phyloP scores from a whole-genome alignment of 2,797 vertebrate genomes.

The Chaetodon trifasciatus region DNA sequence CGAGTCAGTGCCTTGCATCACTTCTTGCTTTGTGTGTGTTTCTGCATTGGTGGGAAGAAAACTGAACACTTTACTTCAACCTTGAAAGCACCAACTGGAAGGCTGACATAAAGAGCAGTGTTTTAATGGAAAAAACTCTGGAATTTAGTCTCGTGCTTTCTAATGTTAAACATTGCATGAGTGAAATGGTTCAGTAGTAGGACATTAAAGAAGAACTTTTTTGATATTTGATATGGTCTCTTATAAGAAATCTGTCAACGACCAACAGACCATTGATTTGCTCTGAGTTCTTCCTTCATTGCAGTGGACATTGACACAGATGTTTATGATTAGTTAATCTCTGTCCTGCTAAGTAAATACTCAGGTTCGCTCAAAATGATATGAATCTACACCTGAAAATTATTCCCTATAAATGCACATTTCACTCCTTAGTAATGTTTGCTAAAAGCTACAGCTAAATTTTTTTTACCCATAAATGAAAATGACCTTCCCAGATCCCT shows the following conservation, averaged over 20 bases:
- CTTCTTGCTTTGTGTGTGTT: conserved; percentile 7
- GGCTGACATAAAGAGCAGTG: conserved; percentile 17
- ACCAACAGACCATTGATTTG: no score
- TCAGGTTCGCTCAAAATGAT: neutral
- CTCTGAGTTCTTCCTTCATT: neutral
- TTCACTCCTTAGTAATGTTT: conserved; percentile 9
- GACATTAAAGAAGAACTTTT: no score
- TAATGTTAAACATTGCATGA: neutral
- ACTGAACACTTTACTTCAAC: conserved; percentile 34
- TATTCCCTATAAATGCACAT: neutral
- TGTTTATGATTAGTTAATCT: neutral
- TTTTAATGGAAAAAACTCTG: conserved; percentile 6
- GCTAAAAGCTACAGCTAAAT: neutral
- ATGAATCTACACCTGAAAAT: neutral
- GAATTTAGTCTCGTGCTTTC: conserved; percentile 9
- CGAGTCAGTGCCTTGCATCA: neutral
- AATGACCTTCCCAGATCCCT: neutral
- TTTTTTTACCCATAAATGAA: neutral
- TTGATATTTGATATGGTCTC: neutral
- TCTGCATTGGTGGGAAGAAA: conserved; percentile 13
- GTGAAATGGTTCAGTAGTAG: neutral
- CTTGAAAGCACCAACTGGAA: conserved; percentile 27
- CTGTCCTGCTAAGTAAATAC: conserved; percentile 1
- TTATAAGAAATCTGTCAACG: no score
- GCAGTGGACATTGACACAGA: neutral